Conservation (phyloP, 92 coral and sea anemone species). For the Pocillopora meandrina region DNA sequence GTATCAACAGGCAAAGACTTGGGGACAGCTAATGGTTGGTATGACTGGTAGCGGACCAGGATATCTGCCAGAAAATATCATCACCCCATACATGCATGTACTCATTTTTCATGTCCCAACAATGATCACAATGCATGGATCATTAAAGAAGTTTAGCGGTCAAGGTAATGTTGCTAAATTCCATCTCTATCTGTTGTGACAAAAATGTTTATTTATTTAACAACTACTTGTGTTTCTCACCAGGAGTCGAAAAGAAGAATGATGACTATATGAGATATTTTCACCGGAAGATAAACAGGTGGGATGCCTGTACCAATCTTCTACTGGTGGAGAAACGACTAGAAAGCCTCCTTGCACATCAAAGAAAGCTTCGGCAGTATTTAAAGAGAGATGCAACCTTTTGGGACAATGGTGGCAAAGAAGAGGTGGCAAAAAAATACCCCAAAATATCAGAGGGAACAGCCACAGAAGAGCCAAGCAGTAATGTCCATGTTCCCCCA, state of each 20-base stretch:
- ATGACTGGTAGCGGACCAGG: constrained; percentile 42
- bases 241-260: constrained; percentile 50
- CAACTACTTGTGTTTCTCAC: constrained; percentile 3
- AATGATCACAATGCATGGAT: constrained; percentile 47
- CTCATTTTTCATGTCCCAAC: constrained; percentile 47
- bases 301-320: constrained; percentile 37
- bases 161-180: constrained; percentile 28
- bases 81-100: constrained; percentile 50
- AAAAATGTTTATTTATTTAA: background rate
- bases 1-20: constrained; percentile 22
- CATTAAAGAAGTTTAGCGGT: constrained; percentile 31
- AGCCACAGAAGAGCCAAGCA: no score
- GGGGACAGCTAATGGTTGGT: constrained; percentile 21
- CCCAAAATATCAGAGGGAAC: no score
- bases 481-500: no score
- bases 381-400: constrained; percentile 14
- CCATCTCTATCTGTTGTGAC: no score
- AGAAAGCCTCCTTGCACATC: background rate
- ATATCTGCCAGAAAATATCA: constrained; percentile 21
- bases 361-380: constrained; percentile 26
- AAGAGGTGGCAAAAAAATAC: constrained; percentile 12
- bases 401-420: constrained; percentile 41
- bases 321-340: constrained; percentile 33
- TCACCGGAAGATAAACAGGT: constrained; percentile 41
- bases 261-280: constrained; percentile 33